Evolutionary conservation across 2,797 vertebrate genomes (phyloP), one percentile per base, ranked within the genome.

Genomic region (Nannoperca australis): DNA sequence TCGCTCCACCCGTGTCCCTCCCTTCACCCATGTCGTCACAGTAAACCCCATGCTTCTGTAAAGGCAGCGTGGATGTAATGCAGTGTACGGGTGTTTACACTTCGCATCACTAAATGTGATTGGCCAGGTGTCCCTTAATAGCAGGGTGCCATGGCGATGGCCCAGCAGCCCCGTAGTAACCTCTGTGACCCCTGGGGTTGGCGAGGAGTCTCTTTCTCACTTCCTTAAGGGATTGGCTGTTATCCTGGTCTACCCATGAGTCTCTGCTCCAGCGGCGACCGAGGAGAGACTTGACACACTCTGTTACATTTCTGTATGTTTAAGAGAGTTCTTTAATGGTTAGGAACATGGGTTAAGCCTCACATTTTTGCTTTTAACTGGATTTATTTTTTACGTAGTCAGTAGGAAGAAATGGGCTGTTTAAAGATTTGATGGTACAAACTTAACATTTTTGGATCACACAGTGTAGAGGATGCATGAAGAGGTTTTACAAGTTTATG

Each of bases 151-250:
- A 92, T 93, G 90, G 90, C 81, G 58, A 92, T 66, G 82, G 87
- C 88, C 84, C 92, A 88, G 88, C 81, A 81, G 79, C 88, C 65
- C 85, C 51, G 65, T 83, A 73, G 88, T 91, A 91, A 91, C 83
- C 85, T 78, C 54, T 4, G 54, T 36, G 82, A 86, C 79, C 71
- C 75, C 70, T 74, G 82, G 69, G 85, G 88, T 81, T 86, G 83
- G 89, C 84, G 20, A 72, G 69, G 77, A 91, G 85, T 86, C 84
- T 88, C 84, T 92, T 93, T 91, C 92, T 91, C 62, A 60, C 81
- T 89, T 84, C 89, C 91, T 90, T 86, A 69, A 85, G 89, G 90
- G 86, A 83, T 83, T 91, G 89, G 89, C 90, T 89, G 84, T 78
- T 83, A 77, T 91, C 87, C 91, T 79, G 77, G 72, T 85, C 86